Conservation (phyloP, 1,140 invertebrate genomes). For the Drosophila ohnishii region DNA sequence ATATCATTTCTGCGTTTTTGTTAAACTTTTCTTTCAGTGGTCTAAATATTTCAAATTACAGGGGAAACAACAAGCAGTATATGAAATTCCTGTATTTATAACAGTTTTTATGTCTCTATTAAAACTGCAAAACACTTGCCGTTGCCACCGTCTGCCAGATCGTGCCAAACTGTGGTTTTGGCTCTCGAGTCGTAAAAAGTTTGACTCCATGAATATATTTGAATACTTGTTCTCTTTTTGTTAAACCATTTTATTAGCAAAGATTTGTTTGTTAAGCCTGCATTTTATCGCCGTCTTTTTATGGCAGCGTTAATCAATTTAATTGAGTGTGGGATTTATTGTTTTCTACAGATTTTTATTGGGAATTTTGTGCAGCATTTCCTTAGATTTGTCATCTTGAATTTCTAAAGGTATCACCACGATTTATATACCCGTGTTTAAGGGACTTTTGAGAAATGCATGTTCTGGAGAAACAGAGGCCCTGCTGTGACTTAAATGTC, state of each 20-base stretch:
- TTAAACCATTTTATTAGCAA: slow-evolving; percentile 57
- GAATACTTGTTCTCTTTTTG: slow-evolving; percentile 11
- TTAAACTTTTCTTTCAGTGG: slow-evolving; percentile 25
- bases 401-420: slow-evolving; percentile 2
- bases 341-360: slow-evolving; percentile 24
- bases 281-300: slow-evolving; percentile 46
- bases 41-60: slow-evolving; percentile 29
- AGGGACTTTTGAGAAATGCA: background rate
- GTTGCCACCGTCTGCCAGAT: slow-evolving; percentile 37
- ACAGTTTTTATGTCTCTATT: slow-evolving; percentile 65
- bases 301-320: slow-evolving; percentile 62
- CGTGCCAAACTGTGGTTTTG: slow-evolving; percentile 44
- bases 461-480: slow-evolving; percentile 6
- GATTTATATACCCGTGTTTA: slow-evolving; percentile 6
- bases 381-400: slow-evolving; percentile 38
- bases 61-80: slow-evolving; percentile 11
- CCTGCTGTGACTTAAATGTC: slow-evolving; percentile 46
- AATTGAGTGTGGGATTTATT: slow-evolving; percentile 54
- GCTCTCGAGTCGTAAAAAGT: slow-evolving; percentile 40
- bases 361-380: slow-evolving; percentile 1
- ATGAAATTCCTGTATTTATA: slow-evolving; percentile 57
- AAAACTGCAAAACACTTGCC: slow-evolving; percentile 63
- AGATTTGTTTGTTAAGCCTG: slow-evolving; percentile 52
- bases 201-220: slow-evolving; percentile 23
- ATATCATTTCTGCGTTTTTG: slow-evolving; percentile 25